Evolutionary conservation across 2,888 invertebrate species (phyloP).

Genomic region (Hirudinaria manillensis): DNA sequence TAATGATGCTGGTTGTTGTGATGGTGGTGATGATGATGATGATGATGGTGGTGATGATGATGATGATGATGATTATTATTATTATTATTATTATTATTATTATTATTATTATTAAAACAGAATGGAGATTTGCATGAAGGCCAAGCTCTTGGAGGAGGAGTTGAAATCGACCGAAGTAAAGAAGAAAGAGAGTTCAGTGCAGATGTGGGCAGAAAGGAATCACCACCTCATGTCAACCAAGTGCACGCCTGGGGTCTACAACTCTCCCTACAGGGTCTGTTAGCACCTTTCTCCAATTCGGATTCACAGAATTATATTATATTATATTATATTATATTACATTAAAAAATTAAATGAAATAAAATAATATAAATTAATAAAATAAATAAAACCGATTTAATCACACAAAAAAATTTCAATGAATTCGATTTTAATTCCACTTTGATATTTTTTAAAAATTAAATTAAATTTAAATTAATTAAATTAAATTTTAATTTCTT

Average conservation of each 20-base stretch:
- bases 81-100: slow-evolving; percentile 14
- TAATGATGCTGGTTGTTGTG: too few relatives aligned
- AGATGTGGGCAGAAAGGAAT: slow-evolving; percentile 46
- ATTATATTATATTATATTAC: too few relatives aligned
- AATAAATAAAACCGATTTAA: too few relatives aligned
- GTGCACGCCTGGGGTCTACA: slow-evolving; percentile 52
- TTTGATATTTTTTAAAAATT: too few relatives aligned
- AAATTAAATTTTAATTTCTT: too few relatives aligned
- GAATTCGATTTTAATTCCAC: too few relatives aligned
- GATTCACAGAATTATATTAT: too few relatives aligned
- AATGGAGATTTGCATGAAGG: not conserved
- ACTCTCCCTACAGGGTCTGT: slow-evolving; percentile 47
- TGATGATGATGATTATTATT: slow-evolving; percentile 16
- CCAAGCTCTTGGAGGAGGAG: slow-evolving; percentile 25
- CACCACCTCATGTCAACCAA: slow-evolving; percentile 52
- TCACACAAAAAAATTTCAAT: too few relatives aligned
- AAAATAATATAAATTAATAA: too few relatives aligned
- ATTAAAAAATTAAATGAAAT: too few relatives aligned
- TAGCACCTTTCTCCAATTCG: not conserved
- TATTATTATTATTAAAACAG: slow-evolving; percentile 7
- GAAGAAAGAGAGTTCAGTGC: slow-evolving; percentile 48
- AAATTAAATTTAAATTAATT: too few relatives aligned
- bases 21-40: not conserved
- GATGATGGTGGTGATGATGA: slow-evolving; percentile 15
- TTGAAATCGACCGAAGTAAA: slow-evolving; percentile 37